A percentile compares a stretch with the other conserved stretches of the same genome.
These are phyloP conservation scores for Biston stratarius DNA, from an alignment of 2,888 invertebrate species.

Conservation along the genomic window DNA sequence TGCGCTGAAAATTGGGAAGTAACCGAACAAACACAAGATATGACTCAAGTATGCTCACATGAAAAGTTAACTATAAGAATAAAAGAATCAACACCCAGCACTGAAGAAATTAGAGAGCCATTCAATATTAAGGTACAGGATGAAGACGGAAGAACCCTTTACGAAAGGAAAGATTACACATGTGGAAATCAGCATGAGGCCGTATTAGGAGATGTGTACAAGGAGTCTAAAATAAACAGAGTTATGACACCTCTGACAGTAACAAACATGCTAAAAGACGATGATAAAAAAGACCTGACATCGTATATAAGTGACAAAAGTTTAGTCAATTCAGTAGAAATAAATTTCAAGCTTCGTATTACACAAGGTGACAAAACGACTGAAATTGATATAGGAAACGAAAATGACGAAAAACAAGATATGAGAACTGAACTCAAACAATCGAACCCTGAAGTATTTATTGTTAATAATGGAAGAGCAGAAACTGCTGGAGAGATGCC, in stretches of 20 bases:
- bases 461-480: constrained; percentile 52
- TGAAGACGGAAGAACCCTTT: constrained; percentile 66
- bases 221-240: constrained; percentile 58
- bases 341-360: constrained; percentile 69
- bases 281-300: constrained; percentile 38
- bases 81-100: constrained; percentile 58
- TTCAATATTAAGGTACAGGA: constrained; percentile 66
- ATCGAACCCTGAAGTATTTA: constrained; percentile 56
- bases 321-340: constrained; percentile 67
- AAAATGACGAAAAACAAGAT: constrained; percentile 33
- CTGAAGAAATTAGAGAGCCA: constrained; percentile 62
- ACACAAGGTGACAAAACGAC: constrained; percentile 64
- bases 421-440: constrained; percentile 37
- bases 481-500: constrained; percentile 44
- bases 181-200: constrained; percentile 40
- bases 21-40: constrained; percentile 30
- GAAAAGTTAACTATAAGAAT: constrained; percentile 61
- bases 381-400: constrained; percentile 59
- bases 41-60: constrained; percentile 54
- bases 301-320: constrained; percentile 57
- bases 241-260: constrained; percentile 52
- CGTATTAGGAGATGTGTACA: constrained; percentile 60
- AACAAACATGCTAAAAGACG: constrained; percentile 47
- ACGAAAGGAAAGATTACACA: constrained; percentile 65
- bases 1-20: constrained; percentile 48